Evolutionary conservation across 2,113 vertebrate species (phyloP).

Genomic region (Micronycteris hirsuta): DNA sequence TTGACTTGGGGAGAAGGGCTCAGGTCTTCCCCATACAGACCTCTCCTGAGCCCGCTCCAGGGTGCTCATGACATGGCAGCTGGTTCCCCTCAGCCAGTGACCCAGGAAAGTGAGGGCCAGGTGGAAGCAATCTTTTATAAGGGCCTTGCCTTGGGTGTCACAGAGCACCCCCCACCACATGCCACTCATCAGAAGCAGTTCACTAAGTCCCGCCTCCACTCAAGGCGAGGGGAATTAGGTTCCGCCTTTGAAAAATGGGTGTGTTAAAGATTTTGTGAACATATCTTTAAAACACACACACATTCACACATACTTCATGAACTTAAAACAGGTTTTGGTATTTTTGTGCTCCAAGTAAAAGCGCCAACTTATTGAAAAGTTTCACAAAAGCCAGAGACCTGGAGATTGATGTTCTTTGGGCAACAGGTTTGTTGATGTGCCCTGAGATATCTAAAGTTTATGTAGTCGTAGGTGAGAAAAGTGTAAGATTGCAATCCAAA

Average conservation of each 20-base stretch:
- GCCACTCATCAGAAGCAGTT: not conserved
- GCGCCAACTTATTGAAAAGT: not conserved
- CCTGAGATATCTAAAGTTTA: not conserved
- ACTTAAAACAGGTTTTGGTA: not conserved
- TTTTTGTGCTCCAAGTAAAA: conserved; percentile 7
- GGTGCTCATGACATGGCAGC: not conserved
- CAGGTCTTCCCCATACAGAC: not conserved
- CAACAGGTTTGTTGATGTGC: not conserved
- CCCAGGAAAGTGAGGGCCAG: not conserved
- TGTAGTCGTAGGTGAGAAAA: not conserved
- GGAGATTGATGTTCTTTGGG: not conserved
- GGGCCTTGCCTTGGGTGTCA: not conserved
- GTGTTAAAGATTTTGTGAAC: not conserved
- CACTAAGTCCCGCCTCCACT: not conserved
- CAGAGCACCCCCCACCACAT: too few relatives aligned
- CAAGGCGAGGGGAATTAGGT: not conserved
- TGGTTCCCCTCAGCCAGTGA: not conserved
- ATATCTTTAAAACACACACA: not conserved
- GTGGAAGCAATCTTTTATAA: not conserved
- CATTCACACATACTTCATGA: not conserved
- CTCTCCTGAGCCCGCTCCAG: not conserved
- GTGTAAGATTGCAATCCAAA: not conserved
- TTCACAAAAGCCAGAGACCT: not conserved
- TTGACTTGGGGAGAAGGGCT: not conserved
- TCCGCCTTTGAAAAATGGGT: not conserved